These are phyloP conservation scores for Brenthis ino DNA, from an alignment of 2,888 invertebrate species.

Conservation along the genomic window DNA sequence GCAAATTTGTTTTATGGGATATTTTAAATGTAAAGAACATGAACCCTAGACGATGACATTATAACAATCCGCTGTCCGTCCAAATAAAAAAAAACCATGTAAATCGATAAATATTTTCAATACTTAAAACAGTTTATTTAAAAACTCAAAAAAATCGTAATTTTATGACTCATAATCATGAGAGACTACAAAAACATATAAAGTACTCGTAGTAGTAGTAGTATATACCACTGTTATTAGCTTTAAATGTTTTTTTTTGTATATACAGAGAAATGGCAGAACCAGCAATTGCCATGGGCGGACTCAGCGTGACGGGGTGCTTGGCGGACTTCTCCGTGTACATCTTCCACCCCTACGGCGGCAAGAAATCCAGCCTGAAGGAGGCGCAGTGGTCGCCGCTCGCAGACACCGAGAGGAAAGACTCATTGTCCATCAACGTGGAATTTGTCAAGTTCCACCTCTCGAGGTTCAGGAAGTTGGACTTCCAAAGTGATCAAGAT, in stretches of 20 bases:
- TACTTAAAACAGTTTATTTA: too few relatives aligned
- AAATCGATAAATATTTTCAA: too few relatives aligned
- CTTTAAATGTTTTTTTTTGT: neutral
- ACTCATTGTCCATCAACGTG: constrained; percentile 97
- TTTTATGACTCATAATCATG: too few relatives aligned
- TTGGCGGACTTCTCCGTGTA: constrained; percentile 98
- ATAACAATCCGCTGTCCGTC: too few relatives aligned
- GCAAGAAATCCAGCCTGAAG: constrained; percentile 90
- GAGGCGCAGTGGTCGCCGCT: constrained; percentile 94
- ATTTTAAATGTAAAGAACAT: too few relatives aligned
- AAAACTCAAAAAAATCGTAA: too few relatives aligned
- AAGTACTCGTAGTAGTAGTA: too few relatives aligned
- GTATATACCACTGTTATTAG: neutral
- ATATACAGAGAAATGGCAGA: constrained; percentile 79
- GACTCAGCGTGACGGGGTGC: constrained; percentile 96
- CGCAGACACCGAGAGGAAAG: constrained; percentile 94
- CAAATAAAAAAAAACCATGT: too few relatives aligned
- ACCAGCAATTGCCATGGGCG: constrained; percentile 88
- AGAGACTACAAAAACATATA: too few relatives aligned
- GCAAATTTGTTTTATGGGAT: too few relatives aligned
- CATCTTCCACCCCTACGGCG: constrained; percentile 99
- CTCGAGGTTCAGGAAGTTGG: constrained; percentile 93
- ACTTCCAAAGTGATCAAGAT: constrained; percentile 87
- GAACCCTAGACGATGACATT: too few relatives aligned
- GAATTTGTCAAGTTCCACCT: constrained; percentile 98